Evolutionary conservation across 2,797 vertebrate genomes (phyloP).

Genomic region (Nasua narica): DNA sequence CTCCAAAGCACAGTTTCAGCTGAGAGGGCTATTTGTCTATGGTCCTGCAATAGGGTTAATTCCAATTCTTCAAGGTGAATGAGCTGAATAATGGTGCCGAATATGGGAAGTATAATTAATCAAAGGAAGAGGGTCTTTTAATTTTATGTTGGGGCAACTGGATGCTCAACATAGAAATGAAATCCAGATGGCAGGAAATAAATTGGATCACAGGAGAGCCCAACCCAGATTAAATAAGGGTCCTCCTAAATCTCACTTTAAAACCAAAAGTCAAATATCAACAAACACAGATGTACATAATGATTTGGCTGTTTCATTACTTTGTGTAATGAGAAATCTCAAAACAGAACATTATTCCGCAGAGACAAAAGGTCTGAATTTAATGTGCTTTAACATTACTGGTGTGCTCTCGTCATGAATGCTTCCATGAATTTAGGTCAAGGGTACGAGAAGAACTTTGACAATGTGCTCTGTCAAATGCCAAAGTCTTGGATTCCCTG

Average conservation of each 20-base stretch:
- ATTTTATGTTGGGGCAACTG: slow-evolving; percentile 51
- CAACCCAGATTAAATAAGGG: slow-evolving; percentile 41
- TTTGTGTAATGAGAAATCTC: slow-evolving; percentile 52
- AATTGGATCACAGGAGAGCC: slow-evolving; percentile 26
- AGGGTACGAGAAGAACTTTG: slow-evolving; percentile 45
- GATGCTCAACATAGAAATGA: slow-evolving; percentile 45
- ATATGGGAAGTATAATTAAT: slow-evolving; percentile 54
- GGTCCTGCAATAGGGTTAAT: slow-evolving; percentile 14
- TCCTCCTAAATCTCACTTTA: slow-evolving; percentile 54
- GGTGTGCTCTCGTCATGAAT: neutral
- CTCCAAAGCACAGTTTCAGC: slow-evolving; percentile 15
- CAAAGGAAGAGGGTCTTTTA: slow-evolving; percentile 30
- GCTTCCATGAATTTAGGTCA: slow-evolving; percentile 53
- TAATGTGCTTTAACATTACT: slow-evolving; percentile 52
- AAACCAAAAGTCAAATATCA: slow-evolving; percentile 58
- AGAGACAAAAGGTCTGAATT: slow-evolving; percentile 43
- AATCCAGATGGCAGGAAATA: slow-evolving; percentile 55
- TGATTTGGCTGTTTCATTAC: slow-evolving; percentile 53
- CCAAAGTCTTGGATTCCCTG: neutral
- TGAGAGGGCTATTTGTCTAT: slow-evolving; percentile 28
- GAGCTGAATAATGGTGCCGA: slow-evolving; percentile 45
- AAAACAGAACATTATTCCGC: slow-evolving; percentile 56
- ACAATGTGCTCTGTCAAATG: slow-evolving; percentile 23
- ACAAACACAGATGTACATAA: slow-evolving; percentile 51
- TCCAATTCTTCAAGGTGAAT: slow-evolving; percentile 46